phyloP scores from a whole-genome alignment of 2,888 invertebrate species.

The Hedya salicella region DNA sequence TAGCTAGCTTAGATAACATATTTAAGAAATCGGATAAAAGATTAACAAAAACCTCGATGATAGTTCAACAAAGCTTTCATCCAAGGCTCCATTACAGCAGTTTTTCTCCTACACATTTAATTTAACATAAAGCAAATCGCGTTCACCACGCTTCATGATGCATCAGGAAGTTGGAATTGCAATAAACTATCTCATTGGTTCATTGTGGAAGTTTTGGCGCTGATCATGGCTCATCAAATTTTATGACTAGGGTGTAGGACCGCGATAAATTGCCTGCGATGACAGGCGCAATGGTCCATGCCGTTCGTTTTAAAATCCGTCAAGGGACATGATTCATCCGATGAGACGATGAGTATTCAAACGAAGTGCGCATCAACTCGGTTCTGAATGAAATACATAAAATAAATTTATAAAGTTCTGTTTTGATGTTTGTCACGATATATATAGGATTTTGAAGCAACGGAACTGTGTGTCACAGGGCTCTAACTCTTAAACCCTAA shows the following conservation, averaged over 20 bases:
- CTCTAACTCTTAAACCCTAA: too few species aligned
- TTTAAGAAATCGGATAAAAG: too few species aligned
- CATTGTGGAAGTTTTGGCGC: constrained; percentile 78
- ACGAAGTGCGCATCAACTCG: constrained; percentile 12
- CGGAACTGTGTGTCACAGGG: too few species aligned
- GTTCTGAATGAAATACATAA: not conserved
- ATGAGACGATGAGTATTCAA: constrained; percentile 44
- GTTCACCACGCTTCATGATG: constrained; percentile 11
- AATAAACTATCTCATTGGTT: constrained; percentile 60
- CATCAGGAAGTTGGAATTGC: constrained; percentile 30
- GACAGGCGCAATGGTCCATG: constrained; percentile 77
- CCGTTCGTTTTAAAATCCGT: constrained; percentile 71
- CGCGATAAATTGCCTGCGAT: constrained; percentile 73
- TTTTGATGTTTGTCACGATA: too few species aligned
- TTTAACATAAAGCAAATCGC: constrained; percentile 17
- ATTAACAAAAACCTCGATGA: not conserved
- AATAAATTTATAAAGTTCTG: not conserved
- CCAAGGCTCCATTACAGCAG: not conserved
- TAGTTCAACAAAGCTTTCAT: not conserved
- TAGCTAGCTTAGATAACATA: too few species aligned
- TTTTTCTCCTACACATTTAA: not conserved
- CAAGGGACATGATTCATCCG: constrained; percentile 45
- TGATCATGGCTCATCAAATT: constrained; percentile 81
- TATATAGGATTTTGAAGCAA: too few species aligned
- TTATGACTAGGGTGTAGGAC: constrained; percentile 71